Base-by-base conservation (phyloP, 1,140 invertebrate species). In the Daktulosphaira vitifoliae region DNA sequence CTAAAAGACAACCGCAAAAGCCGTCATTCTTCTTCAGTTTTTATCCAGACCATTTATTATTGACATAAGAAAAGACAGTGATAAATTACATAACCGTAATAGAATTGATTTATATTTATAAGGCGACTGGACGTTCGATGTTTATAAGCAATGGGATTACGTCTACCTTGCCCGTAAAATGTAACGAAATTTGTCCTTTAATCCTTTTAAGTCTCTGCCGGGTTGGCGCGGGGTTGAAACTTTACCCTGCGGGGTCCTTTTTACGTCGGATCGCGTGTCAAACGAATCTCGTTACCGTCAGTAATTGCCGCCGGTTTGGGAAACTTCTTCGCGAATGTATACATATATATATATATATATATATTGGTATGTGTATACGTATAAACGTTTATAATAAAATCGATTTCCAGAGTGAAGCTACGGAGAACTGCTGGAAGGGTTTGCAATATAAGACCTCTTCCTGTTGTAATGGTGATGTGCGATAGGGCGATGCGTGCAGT, bases 201-300 rank as follows among this genome's bases (percentile, higher is more conserved):
- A 59, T 59, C 54, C 54, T 59, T 59, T 59, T 59, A 59, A 59
- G 54, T 59, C 54, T 23, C 42, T 9, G 26, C n/a, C n/a, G n/a
- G n/a, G n/a, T 33, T 33, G 11, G 11, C 5, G 29, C 29, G 5
- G 11, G 11, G 11, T 5, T 33, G 25, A 59, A 46, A 15, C 18
- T 23, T 59, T 22, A 4, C 53, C 6, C 42, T 39, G 7, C 39
- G 8, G 9, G 33, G 8, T 20, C 16, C 29, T 11, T 33, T n/a
- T 33, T 54, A 11, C 52, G 20, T 22, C 33, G 20, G 20, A 62
- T 62, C 56, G 56, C 42, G 42, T 62, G 56, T 62, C 56, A 48
- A 39, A 48, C 42, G 56, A 62, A 62, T 62, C 56, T 33, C 56
- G 42, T 59, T 59, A 59, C 54, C 25, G 42, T 15, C 54, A 4